Base-by-base conservation (phyloP, 2,113 vertebrate genomes). In the Clarias macrocephalus region DNA sequence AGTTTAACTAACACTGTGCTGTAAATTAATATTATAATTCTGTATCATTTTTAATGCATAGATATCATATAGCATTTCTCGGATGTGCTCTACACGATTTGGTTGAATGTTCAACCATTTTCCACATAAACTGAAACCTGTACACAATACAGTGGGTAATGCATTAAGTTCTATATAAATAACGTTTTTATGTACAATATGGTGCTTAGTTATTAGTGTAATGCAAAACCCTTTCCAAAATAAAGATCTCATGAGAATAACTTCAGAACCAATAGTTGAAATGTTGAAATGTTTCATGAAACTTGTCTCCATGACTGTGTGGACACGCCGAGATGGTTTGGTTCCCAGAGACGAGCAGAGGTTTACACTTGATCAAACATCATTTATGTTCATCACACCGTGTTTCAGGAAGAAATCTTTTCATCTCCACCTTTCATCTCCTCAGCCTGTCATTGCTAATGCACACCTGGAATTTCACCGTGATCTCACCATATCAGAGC, bases 351-450 rank as follows among this genome's bases (percentile, higher is more conserved):
- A 73, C 21, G 56, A 81, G 37, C 65, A 73, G 19, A 23, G 19
- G 28, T 54, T 59, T 54, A 25, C 18, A 16, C 42, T 86, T 62
- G 12, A 23, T 21, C n/a, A 70, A 56, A 37, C n/a, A 13, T 23
- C 33, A 3, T 42, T 42, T 7, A 28, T 21, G 21, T 33, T 37
- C 33, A 60, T 86, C 56, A 18, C 30, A 0, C 52, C 16, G 52
- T 42, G 52, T 30, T 54, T 37, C 83, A 84, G 56, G 21, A 72
- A 76, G 37, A 65, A 77, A 79, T 85, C 25, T 62, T 79, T 16
- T 63, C 42, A 80, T n/a, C 62, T 68, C 28, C n/a, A 19, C n/a
- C 42, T 18, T 56, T 8, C 48, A 75, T 25, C 23, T 62, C 54
- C 3, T 16, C 48, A 2, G 15, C 19, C 77, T 37, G 5, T 16